Base-by-base conservation (phyloP, 1,140 invertebrate species). In the Neotoxoptera formosana region DNA sequence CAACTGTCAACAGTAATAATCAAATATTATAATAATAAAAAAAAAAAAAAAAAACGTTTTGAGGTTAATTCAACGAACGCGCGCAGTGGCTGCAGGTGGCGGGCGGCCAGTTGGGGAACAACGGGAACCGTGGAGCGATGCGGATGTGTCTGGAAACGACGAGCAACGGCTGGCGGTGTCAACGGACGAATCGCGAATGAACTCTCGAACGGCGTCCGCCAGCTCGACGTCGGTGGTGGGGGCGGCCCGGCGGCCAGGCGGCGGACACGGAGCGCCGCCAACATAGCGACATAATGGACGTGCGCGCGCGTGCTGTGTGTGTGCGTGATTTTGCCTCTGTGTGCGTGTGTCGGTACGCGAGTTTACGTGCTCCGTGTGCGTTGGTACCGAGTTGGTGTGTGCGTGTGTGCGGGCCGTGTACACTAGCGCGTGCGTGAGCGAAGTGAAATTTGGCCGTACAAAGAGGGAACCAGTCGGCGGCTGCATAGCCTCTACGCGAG, bases 391-490 rank as follows among this genome's bases (percentile, higher is more conserved):
- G 20, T 34, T 34, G 2, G 30, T 67, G 51, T n/a, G 41, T 56
- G 14, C 90, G 14, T 0, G 45, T 47, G 47, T 88, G 20, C 2
- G 67, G 11, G n/a, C 1, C 25, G 17, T 7, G 30, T 7, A 60
- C 56, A 30, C 8, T 2, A 41, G 67, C 7, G 90, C 67, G 67
- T 47, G 90, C n/a, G 30, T 20, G 87, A 21, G 48, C 48, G 2
- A 36, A 53, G 87, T 91, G 56, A 81, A 91, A 91, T 76, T 41
- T 9, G 36, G 48, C 90, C 45, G 53, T 81, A 67, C 53, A 83
- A 83, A 81, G 60, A 87, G n/a, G 30, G 48, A 81, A 91, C 90
- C 90, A 91, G 90, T 83, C 34, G 87, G n/a, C 60, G 60, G 30
- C 60, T n/a, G 14, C 0, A 36, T 92, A 92, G 91, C 91, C 91